Base-by-base conservation (phyloP, 2,113 vertebrate genomes). In the Microcebus griseorufus region DNA sequence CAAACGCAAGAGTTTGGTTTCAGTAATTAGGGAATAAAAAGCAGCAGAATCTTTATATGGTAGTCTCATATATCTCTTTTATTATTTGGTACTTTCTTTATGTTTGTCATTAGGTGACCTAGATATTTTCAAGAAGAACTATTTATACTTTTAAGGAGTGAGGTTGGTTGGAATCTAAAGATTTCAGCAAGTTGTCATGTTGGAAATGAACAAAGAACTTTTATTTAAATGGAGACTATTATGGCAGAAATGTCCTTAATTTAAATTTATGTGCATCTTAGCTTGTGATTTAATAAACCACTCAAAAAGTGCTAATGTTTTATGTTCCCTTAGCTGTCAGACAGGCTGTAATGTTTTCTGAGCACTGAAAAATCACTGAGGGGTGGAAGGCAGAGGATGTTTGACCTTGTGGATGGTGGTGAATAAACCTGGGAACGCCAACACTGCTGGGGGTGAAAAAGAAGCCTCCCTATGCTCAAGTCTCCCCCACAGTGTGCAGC, bases 121-220 rank as follows among this genome's bases (percentile, higher is more conserved):
- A 93, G 45, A 93, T 85, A 51, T 70, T 96, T 92, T 96, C 23
- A 75, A 58, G 45, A 97, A 51, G 53, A 94, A 22, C 7, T 88
- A 72, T 64, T 92, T 93, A 62, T 88, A 85, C 37, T 94, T 92
- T 72, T 29, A 85, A 82, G n/a, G 8, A 83, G 1, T 18, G 17
- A 91, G 11, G 7, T 62, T 92, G 37, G 37, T 34, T 94, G 42
- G 45, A 94, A 95, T 42, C 45, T 86, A 23, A 97, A 96, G 32
- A 94, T 48, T 84, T 53, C 34, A 93, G 5, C 37, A 96, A 78
- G 22, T 87, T 87, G 37, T 80, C 70, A 84, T 25, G 75, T 62
- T 80, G n/a, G 42, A 92, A 83, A 70, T 87, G 65, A 90, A 87
- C 48, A 51, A 0, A 83, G 42, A 62, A 76, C 76, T 72, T 93